Percentiles rank a stretch among this genome's conserved stretches.
These are phyloP conservation scores for Zaprionus gabonicus DNA, from an alignment of 1,140 invertebrate genomes.

Conservation along the genomic window DNA sequence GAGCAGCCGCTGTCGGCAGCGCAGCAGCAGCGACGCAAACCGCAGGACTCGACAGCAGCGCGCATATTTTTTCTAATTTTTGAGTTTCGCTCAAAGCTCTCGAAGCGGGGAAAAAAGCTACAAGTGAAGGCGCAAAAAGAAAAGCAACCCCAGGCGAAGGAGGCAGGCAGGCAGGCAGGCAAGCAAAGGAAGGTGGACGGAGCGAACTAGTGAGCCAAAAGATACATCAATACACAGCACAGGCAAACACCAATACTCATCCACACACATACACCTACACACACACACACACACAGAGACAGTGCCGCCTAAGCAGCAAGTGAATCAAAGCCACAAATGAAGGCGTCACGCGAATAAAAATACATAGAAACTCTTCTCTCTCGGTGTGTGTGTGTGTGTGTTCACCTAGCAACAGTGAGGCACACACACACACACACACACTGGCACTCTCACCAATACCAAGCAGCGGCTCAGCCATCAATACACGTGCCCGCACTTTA, in stretches of 20 bases:
- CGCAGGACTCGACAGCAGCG: conserved; percentile 42
- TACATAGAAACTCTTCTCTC: background rate
- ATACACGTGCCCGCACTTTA: conserved; percentile 61
- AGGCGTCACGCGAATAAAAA: conserved; percentile 44
- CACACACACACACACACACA: background rate
- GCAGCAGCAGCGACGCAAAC: conserved; percentile 29
- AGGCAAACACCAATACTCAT: background rate
- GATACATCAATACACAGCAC: conserved; percentile 25
- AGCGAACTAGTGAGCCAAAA: conserved; percentile 23
- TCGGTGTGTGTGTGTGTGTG: conserved; percentile 9
- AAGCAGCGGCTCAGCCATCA: conserved; percentile 57
- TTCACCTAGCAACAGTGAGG: conserved; percentile 36
- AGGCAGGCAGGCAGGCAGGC: background rate
- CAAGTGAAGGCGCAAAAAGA: conserved; percentile 24
- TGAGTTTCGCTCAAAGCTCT: conserved; percentile 59
- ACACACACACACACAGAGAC: conserved; percentile 1
- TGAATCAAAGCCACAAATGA: conserved; percentile 54
- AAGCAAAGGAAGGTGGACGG: background rate
- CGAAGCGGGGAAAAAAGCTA: conserved; percentile 57
- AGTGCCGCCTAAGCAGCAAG: conserved; percentile 27
- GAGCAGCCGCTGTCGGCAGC: conserved; percentile 65
- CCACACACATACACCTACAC: background rate
- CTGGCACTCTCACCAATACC: conserved; percentile 38
- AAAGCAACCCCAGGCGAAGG: conserved; percentile 4
- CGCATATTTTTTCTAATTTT: conserved; percentile 65